Evolutionary conservation across 2,113 vertebrate genomes (phyloP).

Genomic region (Coryphaenoides rupestris): DNA sequence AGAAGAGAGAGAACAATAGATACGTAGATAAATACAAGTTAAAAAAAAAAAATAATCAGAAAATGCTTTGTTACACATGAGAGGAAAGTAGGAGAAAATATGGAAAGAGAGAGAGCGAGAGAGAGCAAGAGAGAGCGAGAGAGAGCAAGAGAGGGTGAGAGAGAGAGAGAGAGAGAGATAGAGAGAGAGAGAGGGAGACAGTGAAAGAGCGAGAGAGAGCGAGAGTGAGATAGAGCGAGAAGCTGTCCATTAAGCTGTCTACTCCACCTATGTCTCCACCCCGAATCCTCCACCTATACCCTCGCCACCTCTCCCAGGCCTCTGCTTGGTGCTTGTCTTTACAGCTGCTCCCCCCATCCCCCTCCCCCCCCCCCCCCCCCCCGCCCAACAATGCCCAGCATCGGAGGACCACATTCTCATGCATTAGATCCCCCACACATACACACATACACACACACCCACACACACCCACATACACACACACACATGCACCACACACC

Average conservation of each 20-base stretch:
- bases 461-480: no score
- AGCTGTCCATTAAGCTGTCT: not conserved
- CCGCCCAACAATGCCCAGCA: slow-evolving; percentile 28
- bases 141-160: no score
- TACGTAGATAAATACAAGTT: no score
- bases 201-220: no score
- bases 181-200: no score
- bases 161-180: no score
- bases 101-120: slow-evolving; percentile 31
- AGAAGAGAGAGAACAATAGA: not conserved
- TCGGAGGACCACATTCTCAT: slow-evolving; percentile 40
- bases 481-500: no score
- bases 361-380: slow-evolving; percentile 42
- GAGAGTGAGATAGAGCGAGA: no score
- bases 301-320: not conserved
- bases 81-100: not conserved
- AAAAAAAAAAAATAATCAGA: no score
- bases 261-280: slow-evolving; percentile 17
- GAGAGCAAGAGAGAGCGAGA: no score
- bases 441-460: no score
- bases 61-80: not conserved
- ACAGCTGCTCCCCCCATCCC: slow-evolving; percentile 59
- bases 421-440: slow-evolving; percentile 30
- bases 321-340: slow-evolving; percentile 47
- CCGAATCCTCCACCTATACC: not conserved